A percentile compares a stretch with the other conserved stretches of the same genome.
Conservation (phyloP, 2,113 vertebrate genomes). For the Litocranius walleri region DNA sequence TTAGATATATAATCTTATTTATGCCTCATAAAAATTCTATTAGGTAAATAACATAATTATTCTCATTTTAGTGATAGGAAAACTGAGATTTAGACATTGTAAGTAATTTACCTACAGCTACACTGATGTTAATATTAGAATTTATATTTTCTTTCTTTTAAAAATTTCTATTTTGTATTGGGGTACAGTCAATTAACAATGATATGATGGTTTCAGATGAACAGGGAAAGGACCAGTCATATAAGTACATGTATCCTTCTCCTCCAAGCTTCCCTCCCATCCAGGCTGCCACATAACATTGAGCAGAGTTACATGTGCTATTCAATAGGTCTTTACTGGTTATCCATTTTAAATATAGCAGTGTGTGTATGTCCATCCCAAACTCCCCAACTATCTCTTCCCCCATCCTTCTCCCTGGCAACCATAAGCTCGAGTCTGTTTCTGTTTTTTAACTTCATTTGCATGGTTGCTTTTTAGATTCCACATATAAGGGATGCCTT, state of each 20-base stretch:
- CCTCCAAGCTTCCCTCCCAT: neutral
- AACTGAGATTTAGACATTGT: neutral
- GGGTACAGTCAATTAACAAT: neutral
- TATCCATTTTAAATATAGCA: neutral
- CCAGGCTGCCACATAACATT: neutral
- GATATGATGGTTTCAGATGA: neutral
- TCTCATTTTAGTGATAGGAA: neutral
- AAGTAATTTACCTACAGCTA: neutral
- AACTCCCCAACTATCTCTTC: neutral
- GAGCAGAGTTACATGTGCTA: neutral
- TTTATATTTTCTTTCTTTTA: neutral
- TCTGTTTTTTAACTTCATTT: neutral
- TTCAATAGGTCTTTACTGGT: neutral
- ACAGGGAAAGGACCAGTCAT: neutral
- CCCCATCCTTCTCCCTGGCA: neutral
- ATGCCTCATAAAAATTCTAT: neutral
- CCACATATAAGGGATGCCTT: neutral
- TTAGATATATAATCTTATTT: neutral
- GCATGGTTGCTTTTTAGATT: neutral
- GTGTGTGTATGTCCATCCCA: neutral
- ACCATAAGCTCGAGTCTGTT: neutral
- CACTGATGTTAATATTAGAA: neutral
- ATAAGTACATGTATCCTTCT: neutral
- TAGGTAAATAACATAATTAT: neutral
- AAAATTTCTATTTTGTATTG: neutral